Base-by-base conservation (phyloP, 1,140 invertebrate genomes). In the Drosophila nasuta region DNA sequence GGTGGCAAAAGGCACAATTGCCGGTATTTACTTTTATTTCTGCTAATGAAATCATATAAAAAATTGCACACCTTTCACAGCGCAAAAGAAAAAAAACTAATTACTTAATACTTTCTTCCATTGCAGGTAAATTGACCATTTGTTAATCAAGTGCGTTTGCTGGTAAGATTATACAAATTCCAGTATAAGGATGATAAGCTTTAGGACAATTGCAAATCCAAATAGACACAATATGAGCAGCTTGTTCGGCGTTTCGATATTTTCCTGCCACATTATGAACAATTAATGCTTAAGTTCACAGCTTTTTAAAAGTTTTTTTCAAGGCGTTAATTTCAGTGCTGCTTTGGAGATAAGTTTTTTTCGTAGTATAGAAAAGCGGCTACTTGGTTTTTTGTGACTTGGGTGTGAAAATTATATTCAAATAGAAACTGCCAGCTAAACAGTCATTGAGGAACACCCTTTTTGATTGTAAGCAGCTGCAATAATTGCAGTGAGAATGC, bases 81-180 rank as follows among this genome's bases (percentile, higher is more conserved):
- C 35, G 35, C 35, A 58, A 11, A 73, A 45, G 20, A 3, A 25
- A 25, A 25, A 25, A 25, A 25, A 25, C 28, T 25, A 49, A 54
- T 11, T 67, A 4, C 25, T 60, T 15, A 75, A 49, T 6, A 11
- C 28, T 10, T 41, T 46, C 58, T 8, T 64, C 56, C 46, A 57
- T 73, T 73, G 11, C 74, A 73, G 74, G 74, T 77, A 77, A 70
- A 72, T 72, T n/a, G 20, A 25, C 46, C 46, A n/a, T 17, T 17
- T 35, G 10, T 35, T 46, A 13, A 11, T 66, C 7, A 1, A 6
- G 5, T 67, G n/a, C 35, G 33, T 33, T 33, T 48, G 66, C n/a
- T 46, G 82, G 78, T 81, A 70, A 81, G 68, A 2, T 79, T 56
- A 87, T 2, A 77, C 33, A 11, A 80, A 60, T 48, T 87, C 83